Percentiles rank a stretch among this genome's conserved stretches.
These are phyloP conservation scores for Episyrphus balteatus DNA, from an alignment of 1,140 invertebrate genomes.

Conservation along the genomic window DNA sequence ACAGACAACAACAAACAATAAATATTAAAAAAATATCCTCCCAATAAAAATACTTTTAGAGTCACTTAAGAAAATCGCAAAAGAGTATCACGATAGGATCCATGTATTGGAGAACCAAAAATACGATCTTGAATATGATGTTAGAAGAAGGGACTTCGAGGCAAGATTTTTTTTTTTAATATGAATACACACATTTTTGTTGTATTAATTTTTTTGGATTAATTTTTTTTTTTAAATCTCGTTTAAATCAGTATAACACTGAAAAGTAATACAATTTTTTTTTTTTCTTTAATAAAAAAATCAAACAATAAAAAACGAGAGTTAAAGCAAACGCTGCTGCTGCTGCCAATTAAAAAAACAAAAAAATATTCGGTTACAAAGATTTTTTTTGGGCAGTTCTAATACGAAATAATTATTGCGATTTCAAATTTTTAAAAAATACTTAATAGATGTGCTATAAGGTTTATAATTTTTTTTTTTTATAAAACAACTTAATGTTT, in stretches of 20 bases:
- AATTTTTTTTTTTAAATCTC: slow-evolving; percentile 1
- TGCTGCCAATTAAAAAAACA: not conserved
- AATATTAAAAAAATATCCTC: too few relatives aligned
- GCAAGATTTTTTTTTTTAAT: slow-evolving; percentile 40
- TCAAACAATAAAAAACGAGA: not conserved
- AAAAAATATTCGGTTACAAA: not conserved
- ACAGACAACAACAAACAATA: not conserved
- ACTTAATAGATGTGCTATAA: too few relatives aligned
- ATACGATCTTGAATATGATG: slow-evolving; percentile 93
- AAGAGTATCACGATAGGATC: slow-evolving; percentile 78
- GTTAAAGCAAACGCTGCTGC: not conserved
- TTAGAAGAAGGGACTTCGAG: slow-evolving; percentile 85
- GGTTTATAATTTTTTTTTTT: too few relatives aligned
- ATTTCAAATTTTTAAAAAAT: not conserved
- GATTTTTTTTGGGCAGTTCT: not conserved
- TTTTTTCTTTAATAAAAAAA: not conserved
- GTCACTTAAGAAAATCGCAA: slow-evolving; percentile 73
- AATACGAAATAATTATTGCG: not conserved
- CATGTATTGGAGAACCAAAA: slow-evolving; percentile 81
- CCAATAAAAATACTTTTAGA: slow-evolving; percentile 42
- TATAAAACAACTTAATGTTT: too few relatives aligned
- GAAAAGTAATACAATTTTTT: slow-evolving; percentile 1
- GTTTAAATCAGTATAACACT: not conserved
- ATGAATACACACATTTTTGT: not conserved
- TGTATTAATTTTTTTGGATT: not conserved